Conservation (phyloP, 2,797 vertebrate genomes). For the Tragelaphus oryx region DNA sequence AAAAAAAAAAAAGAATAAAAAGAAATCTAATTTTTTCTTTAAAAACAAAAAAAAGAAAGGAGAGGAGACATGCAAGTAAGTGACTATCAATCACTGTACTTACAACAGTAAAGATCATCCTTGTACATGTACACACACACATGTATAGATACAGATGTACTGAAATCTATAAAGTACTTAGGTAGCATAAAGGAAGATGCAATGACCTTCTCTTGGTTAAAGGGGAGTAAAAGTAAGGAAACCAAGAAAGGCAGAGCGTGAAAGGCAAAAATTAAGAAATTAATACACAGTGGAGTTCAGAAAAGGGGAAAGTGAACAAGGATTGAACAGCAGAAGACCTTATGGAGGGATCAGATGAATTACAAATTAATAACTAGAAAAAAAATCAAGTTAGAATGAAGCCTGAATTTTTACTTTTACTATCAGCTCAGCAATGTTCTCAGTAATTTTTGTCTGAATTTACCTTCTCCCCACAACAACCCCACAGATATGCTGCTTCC, state of each 20-base stretch:
- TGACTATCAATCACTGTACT: background rate
- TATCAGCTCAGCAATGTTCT: background rate
- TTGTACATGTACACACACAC: background rate
- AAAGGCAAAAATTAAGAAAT: conserved; percentile 21
- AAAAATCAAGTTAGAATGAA: background rate
- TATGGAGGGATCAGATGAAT: background rate
- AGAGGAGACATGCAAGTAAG: background rate
- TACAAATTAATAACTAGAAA: background rate
- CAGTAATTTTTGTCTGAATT: background rate
- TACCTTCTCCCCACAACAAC: background rate
- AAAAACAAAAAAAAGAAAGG: background rate
- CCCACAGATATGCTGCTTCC: background rate
- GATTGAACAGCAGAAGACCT: background rate
- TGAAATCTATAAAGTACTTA: background rate
- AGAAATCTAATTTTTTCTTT: background rate
- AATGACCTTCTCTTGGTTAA: conserved; percentile 3
- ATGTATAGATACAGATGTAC: background rate
- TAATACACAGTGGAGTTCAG: background rate
- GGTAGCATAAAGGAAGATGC: background rate
- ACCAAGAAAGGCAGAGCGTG: background rate
- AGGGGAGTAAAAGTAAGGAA: background rate
- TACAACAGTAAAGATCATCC: background rate
- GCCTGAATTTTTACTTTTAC: background rate
- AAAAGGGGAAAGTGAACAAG: conserved; percentile 23
- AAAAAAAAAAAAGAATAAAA: background rate